phyloP scores from a whole-genome alignment of 2,797 vertebrate species.

The Apogon talboti region DNA sequence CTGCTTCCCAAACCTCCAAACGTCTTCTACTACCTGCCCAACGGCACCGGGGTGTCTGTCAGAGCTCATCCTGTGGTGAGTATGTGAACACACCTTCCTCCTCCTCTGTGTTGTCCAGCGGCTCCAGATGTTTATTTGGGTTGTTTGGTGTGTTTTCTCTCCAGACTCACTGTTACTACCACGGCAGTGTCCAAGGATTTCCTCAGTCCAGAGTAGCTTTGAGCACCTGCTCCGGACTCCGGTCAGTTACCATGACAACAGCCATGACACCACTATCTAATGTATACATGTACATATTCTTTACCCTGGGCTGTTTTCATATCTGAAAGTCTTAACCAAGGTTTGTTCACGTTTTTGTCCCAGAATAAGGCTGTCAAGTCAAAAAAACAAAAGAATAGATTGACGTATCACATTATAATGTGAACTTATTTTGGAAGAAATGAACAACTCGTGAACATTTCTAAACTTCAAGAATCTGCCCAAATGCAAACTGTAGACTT shows the following conservation, averaged over 20 bases:
- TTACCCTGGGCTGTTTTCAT: too few relatives aligned
- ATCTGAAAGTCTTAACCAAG: too few relatives aligned
- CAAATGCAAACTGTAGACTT: too few relatives aligned
- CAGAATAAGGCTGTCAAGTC: too few relatives aligned
- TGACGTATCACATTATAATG: too few relatives aligned
- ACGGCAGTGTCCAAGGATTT: conserved; percentile 80
- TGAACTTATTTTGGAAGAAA: too few relatives aligned
- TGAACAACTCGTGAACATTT: too few relatives aligned
- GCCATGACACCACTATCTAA: too few relatives aligned
- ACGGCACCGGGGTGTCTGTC: conserved; percentile 82
- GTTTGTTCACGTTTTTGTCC: too few relatives aligned
- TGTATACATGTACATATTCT: too few relatives aligned
- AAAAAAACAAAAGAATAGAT: too few relatives aligned
- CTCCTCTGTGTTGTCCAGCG: background rate
- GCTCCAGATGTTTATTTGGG: conserved; percentile 22
- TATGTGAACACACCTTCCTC: conserved; percentile 28
- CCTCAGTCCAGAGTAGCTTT: conserved; percentile 83
- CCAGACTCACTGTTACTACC: conserved; percentile 90
- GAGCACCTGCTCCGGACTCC: conserved; percentile 88
- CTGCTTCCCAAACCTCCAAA: conserved; percentile 80
- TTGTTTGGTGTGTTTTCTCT: conserved; percentile 19
- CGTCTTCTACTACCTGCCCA: conserved; percentile 88
- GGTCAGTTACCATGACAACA: conserved; percentile 75
- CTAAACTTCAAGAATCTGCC: too few relatives aligned
- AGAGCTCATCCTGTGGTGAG: conserved; percentile 83